Evolutionary conservation across 2,888 invertebrate species (phyloP), one percentile per base, ranked within the genome.

Genomic region (Anticlea derivata): DNA sequence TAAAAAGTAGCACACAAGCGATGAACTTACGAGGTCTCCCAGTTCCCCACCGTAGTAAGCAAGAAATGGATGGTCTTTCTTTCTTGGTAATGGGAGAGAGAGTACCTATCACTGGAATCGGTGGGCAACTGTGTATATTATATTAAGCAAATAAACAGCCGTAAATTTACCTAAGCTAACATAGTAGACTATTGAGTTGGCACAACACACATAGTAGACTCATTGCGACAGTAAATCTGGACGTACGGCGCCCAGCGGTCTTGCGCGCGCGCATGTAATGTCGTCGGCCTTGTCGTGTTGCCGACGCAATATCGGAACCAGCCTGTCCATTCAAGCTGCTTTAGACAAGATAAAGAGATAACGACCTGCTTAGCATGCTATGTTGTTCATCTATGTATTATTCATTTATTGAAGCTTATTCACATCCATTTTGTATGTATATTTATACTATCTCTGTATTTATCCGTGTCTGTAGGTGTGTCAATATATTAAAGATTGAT

Each of bases 211-310:
- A 8, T 20, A 30, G 31, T 20, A 34, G 7, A 40, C 17, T 1
- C 17, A 31, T 48, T 55, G 45, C 55, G 52, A 58, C 70, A 60
- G 75, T 78, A 78, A 79, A 78, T 79, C 70, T 70, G 69, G 65
- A 64, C 53, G 60, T 60, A 57, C 65, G 81, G 80, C 81, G 81
- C 82, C 84, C 68, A 72, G 69, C 76, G 56, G 84, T 83, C 84
- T 83, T 78, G 81, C 63, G 58, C 37, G 48, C 44, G 57, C 51
- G 46, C 39, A 33, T 43, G 37, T 37, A 26, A 30, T 48, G 48
- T 31, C 27, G 55, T 55, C 57, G 58, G 61, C 52, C 46, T 49
- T 60, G 60, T 63, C 61, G 60, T 60, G 52, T 61, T 54, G 13
- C 30, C 39, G 33, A 41, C 39, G 40, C 61, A 61, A 56, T 64